Conservation (phyloP, 2,113 vertebrate genomes). For the Rhynchopsitta pachyrhyncha region DNA sequence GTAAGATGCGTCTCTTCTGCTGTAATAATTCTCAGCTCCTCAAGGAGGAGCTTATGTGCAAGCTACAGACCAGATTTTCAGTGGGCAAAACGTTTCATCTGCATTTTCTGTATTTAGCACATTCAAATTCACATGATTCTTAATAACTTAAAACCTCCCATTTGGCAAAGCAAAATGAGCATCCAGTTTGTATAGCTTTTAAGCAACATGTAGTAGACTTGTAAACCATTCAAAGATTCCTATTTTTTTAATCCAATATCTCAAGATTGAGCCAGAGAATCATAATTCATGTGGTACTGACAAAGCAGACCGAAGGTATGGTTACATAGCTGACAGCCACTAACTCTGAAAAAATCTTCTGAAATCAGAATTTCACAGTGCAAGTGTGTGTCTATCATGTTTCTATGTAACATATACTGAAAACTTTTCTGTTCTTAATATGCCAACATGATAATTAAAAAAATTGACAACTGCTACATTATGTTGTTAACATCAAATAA, state of each 20-base stretch:
- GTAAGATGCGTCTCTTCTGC: neutral
- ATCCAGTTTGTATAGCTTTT: neutral
- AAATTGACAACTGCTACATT: neutral
- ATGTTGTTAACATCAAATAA: neutral
- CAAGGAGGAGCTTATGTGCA: constrained; percentile 63
- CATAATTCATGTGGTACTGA: neutral
- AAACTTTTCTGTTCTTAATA: neutral
- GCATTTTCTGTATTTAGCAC: neutral
- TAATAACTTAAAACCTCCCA: neutral
- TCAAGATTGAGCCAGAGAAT: neutral
- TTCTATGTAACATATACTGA: neutral
- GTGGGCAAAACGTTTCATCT: neutral
- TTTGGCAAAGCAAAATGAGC: neutral
- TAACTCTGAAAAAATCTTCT: neutral
- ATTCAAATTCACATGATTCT: neutral
- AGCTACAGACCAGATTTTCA: neutral
- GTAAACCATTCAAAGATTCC: neutral
- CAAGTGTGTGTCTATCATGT: neutral
- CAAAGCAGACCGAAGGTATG: neutral
- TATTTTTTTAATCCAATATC: neutral
- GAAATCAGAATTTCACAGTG: neutral
- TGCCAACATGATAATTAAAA: neutral
- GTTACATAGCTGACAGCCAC: neutral
- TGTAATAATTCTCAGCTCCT: constrained; percentile 51
- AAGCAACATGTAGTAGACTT: neutral